Evolutionary conservation across 2,797 vertebrate genomes (phyloP).

Genomic region (Leptoclinus maculatus): DNA sequence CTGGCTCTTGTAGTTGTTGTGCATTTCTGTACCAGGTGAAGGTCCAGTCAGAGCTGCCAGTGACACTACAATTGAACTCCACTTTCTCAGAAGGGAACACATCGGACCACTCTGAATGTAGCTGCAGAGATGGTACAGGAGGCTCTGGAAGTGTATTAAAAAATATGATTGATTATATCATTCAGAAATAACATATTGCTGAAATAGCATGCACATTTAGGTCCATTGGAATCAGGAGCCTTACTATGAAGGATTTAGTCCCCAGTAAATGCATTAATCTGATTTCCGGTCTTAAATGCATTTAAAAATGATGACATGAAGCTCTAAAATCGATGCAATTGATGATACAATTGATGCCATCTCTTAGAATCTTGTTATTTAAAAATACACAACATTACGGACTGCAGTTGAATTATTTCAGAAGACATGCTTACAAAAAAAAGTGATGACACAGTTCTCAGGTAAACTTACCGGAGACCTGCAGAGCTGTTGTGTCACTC

Average conservation of each 20-base stretch:
- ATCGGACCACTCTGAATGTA: conserved; percentile 9
- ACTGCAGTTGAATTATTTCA: background rate
- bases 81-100: conserved; percentile 70
- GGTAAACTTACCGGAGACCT: conserved; percentile 56
- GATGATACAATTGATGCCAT: background rate
- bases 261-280: background rate
- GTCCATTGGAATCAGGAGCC: background rate
- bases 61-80: conserved; percentile 49
- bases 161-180: background rate
- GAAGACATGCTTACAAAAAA: background rate
- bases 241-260: background rate
- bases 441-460: background rate
- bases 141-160: conserved; percentile 42
- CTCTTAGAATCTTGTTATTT: background rate
- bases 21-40: conserved; percentile 57
- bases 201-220: background rate
- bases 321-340: background rate
- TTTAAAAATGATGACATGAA: background rate
- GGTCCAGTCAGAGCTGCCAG: conserved; percentile 40
- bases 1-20: accelerated
- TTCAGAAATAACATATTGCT: background rate
- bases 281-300: background rate
- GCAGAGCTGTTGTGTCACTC: conserved; percentile 30
- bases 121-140: conserved; percentile 40
- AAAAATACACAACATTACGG: background rate